Evolutionary conservation across 2,888 invertebrate species (phyloP).

Genomic region (Mythimna albipuncta): DNA sequence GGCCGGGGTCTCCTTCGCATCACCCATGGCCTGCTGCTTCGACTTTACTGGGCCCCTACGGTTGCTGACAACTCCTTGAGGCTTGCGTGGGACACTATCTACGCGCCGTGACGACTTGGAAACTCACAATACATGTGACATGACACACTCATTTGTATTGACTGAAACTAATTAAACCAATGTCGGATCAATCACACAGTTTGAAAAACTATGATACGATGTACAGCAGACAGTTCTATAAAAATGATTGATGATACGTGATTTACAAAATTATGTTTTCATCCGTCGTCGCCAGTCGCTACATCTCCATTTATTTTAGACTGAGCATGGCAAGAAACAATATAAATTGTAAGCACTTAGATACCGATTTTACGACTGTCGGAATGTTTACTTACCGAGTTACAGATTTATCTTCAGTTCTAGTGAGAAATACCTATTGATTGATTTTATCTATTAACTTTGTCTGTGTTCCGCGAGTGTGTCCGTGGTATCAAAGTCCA

Average conservation of each 20-base stretch:
- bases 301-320: slow-evolving; percentile 32
- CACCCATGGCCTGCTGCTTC: too few species aligned
- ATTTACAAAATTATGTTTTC: slow-evolving; percentile 28
- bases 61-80: too few species aligned
- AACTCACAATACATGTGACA: background rate
- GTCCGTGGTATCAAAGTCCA: too few species aligned
- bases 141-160: background rate
- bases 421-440: slow-evolving; percentile 24
- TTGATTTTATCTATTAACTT: background rate
- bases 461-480: too few species aligned
- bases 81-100: too few species aligned
- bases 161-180: background rate
- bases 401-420: slow-evolving; percentile 33
- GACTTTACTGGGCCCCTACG: too few species aligned
- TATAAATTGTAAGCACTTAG: slow-evolving; percentile 38
- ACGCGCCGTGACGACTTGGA: too few species aligned
- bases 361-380: slow-evolving; percentile 27
- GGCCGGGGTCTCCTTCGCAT: too few species aligned
- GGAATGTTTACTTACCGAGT: slow-evolving; percentile 44
- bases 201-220: slow-evolving; percentile 17
- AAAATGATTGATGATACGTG: slow-evolving; percentile 17
- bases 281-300: slow-evolving; percentile 28
- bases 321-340: slow-evolving; percentile 15
- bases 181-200: background rate
- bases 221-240: slow-evolving; percentile 25